These are phyloP conservation scores for Leptinotarsa juncta DNA, from an alignment of 2,888 invertebrate species.

Conservation along the genomic window DNA sequence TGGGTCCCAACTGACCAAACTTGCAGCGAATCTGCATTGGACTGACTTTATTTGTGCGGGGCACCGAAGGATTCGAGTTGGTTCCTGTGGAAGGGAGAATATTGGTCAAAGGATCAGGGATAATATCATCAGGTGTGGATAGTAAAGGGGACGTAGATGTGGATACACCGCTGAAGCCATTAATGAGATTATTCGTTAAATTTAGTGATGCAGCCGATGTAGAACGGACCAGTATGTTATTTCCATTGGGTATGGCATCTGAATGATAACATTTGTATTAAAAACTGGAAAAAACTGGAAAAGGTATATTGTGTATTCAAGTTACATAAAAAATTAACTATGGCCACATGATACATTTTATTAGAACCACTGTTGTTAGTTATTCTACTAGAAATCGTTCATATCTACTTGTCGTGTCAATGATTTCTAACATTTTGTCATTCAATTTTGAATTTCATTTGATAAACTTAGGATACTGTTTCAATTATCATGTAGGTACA, in stretches of 20 bases:
- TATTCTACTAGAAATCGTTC: too few species aligned
- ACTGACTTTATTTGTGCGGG: constrained; percentile 78
- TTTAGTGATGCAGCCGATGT: constrained; percentile 72
- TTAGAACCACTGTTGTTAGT: too few species aligned
- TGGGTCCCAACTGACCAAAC: constrained; percentile 93
- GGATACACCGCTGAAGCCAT: constrained; percentile 71
- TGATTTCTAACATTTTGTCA: too few species aligned
- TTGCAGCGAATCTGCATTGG: constrained; percentile 92
- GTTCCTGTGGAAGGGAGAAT: constrained; percentile 66
- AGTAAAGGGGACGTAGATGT: constrained; percentile 74
- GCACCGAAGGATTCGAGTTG: constrained; percentile 65
- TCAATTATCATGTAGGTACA: too few species aligned
- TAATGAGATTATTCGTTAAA: constrained; percentile 64
- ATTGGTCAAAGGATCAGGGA: constrained; percentile 68
- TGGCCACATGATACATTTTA: too few species aligned
- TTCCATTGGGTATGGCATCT: constrained; percentile 46
- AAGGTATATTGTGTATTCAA: neutral
- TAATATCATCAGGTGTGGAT: constrained; percentile 66
- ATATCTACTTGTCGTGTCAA: too few species aligned
- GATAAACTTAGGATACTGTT: too few species aligned
- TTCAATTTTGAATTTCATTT: too few species aligned
- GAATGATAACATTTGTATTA: constrained; percentile 11
- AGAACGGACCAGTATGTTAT: constrained; percentile 70
- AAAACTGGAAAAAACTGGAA: neutral
- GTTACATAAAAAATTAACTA: neutral